These are phyloP conservation scores for Gastrophryne carolinensis DNA, from an alignment of 2,797 vertebrate species.

Conservation along the genomic window DNA sequence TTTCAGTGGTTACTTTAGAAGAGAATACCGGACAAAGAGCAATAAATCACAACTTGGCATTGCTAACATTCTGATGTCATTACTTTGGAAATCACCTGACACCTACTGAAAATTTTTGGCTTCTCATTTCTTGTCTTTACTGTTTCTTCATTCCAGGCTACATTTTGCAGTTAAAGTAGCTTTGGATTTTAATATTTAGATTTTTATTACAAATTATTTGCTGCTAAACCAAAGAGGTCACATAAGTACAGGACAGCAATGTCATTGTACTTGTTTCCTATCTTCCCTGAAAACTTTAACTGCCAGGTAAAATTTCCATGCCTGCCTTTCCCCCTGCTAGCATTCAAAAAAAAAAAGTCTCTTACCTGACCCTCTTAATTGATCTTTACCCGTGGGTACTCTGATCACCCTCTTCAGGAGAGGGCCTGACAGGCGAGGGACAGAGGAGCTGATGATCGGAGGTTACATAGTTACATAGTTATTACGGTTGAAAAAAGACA, in stretches of 20 bases:
- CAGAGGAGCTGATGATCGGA: no score
- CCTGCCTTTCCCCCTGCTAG: no score
- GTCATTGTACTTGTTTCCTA: no score
- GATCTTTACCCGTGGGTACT: no score
- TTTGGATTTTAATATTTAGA: neutral
- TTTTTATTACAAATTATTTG: neutral
- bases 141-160: neutral
- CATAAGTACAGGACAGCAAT: neutral
- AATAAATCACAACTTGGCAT: constrained; percentile 23
- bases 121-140: neutral
- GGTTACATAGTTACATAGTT: no score
- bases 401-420: no score
- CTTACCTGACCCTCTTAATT: no score
- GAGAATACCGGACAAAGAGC: neutral
- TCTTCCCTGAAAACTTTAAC: no score
- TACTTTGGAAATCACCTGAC: constrained; percentile 15
- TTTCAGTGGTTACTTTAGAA: neutral
- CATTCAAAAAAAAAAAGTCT: no score
- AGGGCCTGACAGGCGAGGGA: no score
- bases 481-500: no score
- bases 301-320: no score
- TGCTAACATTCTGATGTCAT: constrained; percentile 9
- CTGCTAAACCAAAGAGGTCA: neutral
- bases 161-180: neutral
- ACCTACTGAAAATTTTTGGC: constrained; percentile 8